Evolutionary conservation across 1,140 invertebrate species (phyloP).

Genomic region (Coptotermes formosanus): DNA sequence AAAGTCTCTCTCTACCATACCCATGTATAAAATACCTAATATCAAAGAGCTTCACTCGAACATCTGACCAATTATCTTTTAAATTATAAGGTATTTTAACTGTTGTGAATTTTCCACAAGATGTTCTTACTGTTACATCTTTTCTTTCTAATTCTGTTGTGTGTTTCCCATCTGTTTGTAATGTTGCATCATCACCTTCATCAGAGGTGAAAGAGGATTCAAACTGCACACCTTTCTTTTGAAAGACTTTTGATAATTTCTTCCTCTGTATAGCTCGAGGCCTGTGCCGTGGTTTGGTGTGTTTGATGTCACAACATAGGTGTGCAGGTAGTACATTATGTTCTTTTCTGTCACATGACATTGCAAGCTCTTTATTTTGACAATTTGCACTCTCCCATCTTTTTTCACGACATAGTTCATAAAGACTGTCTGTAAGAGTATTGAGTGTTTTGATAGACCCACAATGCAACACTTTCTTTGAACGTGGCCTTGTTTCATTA

Average conservation of each 20-base stretch:
- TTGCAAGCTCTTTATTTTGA: neutral
- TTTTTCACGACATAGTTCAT: neutral
- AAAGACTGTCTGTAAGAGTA: neutral
- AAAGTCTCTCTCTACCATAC: neutral
- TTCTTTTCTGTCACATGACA: neutral
- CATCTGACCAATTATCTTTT: neutral
- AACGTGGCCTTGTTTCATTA: neutral
- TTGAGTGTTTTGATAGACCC: neutral
- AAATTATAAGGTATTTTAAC: neutral
- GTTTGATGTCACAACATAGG: neutral
- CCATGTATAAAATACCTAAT: neutral
- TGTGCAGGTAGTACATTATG: neutral
- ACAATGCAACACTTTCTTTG: neutral
- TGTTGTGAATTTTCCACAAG: neutral
- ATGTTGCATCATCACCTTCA: neutral
- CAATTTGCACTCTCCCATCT: neutral
- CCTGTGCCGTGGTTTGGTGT: neutral
- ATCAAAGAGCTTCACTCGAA: neutral
- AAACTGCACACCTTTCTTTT: slow-evolving; percentile 8
- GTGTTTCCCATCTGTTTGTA: neutral
- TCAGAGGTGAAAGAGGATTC: neutral
- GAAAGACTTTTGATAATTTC: neutral
- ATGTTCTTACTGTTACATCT: neutral
- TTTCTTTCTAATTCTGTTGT: neutral
- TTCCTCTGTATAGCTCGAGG: neutral